Conservation (phyloP, 2,888 invertebrate genomes). For the Amblyjoppa proteus region DNA sequence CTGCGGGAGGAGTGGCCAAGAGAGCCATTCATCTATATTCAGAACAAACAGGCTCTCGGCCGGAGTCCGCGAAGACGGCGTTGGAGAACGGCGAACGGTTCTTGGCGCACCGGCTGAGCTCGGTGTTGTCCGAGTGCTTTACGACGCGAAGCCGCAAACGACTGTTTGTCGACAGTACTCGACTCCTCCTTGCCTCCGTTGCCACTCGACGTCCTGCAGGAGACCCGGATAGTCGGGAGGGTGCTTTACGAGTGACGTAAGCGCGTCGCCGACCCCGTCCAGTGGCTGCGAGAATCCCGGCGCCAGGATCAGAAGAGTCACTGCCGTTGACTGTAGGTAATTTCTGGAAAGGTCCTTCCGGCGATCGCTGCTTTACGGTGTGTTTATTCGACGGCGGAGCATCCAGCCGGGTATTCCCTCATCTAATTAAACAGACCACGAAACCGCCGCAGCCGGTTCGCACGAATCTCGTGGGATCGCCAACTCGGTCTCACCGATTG, state of each 20-base stretch:
- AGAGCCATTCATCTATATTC: slow-evolving; percentile 43
- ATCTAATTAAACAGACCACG: neutral
- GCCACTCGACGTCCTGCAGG: slow-evolving; percentile 38
- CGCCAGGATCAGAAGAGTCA: slow-evolving; percentile 6
- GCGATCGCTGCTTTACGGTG: slow-evolving; percentile 72
- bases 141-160: slow-evolving; percentile 77
- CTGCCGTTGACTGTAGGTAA: slow-evolving; percentile 20
- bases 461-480: slow-evolving; percentile 25
- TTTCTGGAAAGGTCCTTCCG: slow-evolving; percentile 53
- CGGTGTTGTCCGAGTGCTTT: slow-evolving; percentile 72
- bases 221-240: slow-evolving; percentile 70
- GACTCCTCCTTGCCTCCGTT: slow-evolving; percentile 2
- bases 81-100: slow-evolving; percentile 42
- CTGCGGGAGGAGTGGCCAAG: slow-evolving; percentile 3
- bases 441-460: neutral
- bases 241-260: slow-evolving; percentile 78
- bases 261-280: slow-evolving; percentile 64
- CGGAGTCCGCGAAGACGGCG: slow-evolving; percentile 49
- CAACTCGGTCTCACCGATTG: neutral
- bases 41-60: slow-evolving; percentile 30
- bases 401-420: neutral
- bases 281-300: slow-evolving; percentile 5
- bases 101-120: slow-evolving; percentile 59
- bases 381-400: slow-evolving; percentile 74
- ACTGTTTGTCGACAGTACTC: slow-evolving; percentile 77